Evolutionary conservation across 1,140 invertebrate species (phyloP).

Genomic region (Myzus persicae): DNA sequence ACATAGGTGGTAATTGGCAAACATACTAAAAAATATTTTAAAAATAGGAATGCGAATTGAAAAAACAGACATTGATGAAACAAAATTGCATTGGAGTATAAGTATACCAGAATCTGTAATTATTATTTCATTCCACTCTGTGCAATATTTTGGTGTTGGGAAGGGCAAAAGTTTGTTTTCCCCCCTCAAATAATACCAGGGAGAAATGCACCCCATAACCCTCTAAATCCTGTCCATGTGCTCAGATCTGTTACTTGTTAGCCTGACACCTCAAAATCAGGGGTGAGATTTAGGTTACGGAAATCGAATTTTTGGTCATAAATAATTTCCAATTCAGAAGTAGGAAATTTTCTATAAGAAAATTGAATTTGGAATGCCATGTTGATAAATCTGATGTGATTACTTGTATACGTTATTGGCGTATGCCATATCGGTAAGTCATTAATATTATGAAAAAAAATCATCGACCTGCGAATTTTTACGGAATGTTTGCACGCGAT

Average conservation of each 20-base stretch:
- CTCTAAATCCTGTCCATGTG: too few species aligned
- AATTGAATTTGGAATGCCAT: not conserved
- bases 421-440: not conserved
- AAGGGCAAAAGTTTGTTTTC: not conserved
- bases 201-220: not conserved
- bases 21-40: too few species aligned
- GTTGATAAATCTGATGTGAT: not conserved
- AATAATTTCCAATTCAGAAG: not conserved
- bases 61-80: too few species aligned
- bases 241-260: not conserved
- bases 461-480: not conserved
- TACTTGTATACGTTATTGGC: not conserved
- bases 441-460: not conserved
- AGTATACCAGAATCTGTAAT: too few species aligned
- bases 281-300: too few species aligned
- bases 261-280: not conserved
- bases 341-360: not conserved
- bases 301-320: too few species aligned
- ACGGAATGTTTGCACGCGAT: not conserved
- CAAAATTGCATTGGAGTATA: too few species aligned
- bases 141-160: too few species aligned
- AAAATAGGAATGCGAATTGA: too few species aligned
- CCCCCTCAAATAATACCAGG: not conserved
- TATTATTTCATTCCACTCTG: too few species aligned
- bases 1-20: too few species aligned